phyloP scores from a whole-genome alignment of 2,797 vertebrate genomes.

The Vipera ursinii region DNA sequence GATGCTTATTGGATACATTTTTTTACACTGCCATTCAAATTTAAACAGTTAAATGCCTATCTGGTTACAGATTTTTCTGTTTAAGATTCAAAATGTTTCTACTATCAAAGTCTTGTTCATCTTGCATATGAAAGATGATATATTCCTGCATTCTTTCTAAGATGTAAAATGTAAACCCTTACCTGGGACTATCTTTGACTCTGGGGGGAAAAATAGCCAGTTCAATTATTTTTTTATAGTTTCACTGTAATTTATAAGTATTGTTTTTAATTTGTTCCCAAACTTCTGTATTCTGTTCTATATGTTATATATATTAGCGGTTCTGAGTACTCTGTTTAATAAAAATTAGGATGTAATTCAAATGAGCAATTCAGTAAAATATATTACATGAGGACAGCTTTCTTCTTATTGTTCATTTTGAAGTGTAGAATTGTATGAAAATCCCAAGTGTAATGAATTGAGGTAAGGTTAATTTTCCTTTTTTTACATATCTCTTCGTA shows the following conservation, averaged over 20 bases:
- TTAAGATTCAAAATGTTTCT: background rate
- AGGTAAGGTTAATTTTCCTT: constrained; percentile 18
- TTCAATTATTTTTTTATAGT: background rate
- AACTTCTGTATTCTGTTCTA: background rate
- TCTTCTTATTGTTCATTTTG: background rate
- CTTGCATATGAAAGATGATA: background rate
- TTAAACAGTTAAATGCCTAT: background rate
- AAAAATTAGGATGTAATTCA: background rate
- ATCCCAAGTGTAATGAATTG: no score
- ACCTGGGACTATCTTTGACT: background rate
- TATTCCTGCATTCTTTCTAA: background rate
- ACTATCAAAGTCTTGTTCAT: background rate
- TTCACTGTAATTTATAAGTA: background rate
- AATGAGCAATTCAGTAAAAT: background rate
- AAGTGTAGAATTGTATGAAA: background rate
- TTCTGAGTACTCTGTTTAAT: background rate
- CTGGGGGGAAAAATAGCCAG: background rate
- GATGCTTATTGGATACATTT: background rate
- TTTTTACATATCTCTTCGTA: background rate
- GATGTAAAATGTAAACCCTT: background rate
- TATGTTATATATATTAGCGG: background rate
- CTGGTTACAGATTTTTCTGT: background rate
- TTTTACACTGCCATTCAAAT: background rate
- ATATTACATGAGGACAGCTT: background rate
- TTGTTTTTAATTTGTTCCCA: background rate